phyloP scores from a whole-genome alignment of 2,888 invertebrate genomes.

The Zhengitettix transpicula region DNA sequence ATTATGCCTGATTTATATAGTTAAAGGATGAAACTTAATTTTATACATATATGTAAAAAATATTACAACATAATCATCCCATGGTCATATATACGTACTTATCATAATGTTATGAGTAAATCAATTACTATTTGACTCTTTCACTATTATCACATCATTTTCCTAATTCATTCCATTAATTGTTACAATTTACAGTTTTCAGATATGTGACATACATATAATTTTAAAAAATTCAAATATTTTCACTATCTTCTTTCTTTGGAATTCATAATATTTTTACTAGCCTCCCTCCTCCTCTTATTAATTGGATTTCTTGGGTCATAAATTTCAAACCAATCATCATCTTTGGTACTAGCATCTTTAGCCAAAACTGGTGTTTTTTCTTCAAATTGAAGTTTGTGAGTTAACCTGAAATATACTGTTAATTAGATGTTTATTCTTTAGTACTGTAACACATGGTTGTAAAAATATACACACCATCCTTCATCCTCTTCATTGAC shows the following conservation, averaged over 20 bases:
- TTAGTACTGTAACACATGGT: not conserved
- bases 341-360: slow-evolving; percentile 82
- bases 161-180: too few relatives aligned
- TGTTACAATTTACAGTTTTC: too few relatives aligned
- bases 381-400: slow-evolving; percentile 48
- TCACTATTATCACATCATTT: too few relatives aligned
- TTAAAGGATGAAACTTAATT: too few relatives aligned
- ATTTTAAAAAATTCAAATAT: too few relatives aligned
- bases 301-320: slow-evolving; percentile 92
- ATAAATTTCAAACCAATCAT: slow-evolving; percentile 92
- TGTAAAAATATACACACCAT: slow-evolving; percentile 3
- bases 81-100: too few relatives aligned
- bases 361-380: slow-evolving; percentile 59
- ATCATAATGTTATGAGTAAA: too few relatives aligned
- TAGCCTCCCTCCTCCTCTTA: slow-evolving; percentile 64
- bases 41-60: too few relatives aligned
- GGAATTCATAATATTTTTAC: not conserved
- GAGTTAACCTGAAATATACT: slow-evolving; percentile 38
- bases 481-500: slow-evolving; percentile 21
- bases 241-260: not conserved
- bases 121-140: too few relatives aligned
- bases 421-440: slow-evolving; percentile 2
- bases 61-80: too few relatives aligned
- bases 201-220: too few relatives aligned
- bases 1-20: too few relatives aligned